Evolutionary conservation across 2,113 vertebrate species (phyloP).

Genomic region (Petroica traversi): DNA sequence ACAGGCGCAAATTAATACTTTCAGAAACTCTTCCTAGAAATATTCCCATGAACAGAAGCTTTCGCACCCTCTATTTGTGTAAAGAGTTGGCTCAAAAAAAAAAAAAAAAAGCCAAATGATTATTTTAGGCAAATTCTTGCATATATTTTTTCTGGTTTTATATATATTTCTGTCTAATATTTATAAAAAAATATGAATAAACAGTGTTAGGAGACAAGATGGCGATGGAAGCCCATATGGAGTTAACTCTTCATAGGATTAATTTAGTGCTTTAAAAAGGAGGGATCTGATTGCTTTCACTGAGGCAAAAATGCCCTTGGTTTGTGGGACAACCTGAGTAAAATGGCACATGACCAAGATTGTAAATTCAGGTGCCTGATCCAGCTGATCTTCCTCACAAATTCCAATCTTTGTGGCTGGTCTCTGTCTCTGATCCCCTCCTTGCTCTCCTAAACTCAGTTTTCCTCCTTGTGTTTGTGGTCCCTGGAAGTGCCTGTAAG

Average conservation of each 20-base stretch:
- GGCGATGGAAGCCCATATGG: background rate
- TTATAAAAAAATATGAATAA: background rate
- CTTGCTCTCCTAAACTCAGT: background rate
- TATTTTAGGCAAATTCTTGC: background rate
- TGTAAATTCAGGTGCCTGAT: background rate
- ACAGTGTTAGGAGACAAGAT: background rate
- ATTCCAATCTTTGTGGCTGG: background rate
- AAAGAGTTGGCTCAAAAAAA: background rate
- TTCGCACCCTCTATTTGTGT: background rate
- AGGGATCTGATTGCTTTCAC: background rate
- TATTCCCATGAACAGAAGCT: background rate
- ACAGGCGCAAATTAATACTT: slow-evolving; percentile 44
- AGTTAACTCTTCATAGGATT: background rate
- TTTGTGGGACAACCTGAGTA: background rate
- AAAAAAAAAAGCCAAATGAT: background rate
- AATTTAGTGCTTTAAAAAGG: background rate
- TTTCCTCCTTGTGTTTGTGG: background rate
- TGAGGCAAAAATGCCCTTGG: background rate
- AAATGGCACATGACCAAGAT: background rate
- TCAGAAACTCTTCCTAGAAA: slow-evolving; percentile 44
- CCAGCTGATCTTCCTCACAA: background rate
- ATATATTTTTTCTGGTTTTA: background rate
- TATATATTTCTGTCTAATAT: background rate
- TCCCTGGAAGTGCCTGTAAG: background rate
- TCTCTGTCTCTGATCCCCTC: background rate